Base-by-base conservation (phyloP, 1,140 invertebrate genomes). In the Caenorhabditis inopinata region DNA sequence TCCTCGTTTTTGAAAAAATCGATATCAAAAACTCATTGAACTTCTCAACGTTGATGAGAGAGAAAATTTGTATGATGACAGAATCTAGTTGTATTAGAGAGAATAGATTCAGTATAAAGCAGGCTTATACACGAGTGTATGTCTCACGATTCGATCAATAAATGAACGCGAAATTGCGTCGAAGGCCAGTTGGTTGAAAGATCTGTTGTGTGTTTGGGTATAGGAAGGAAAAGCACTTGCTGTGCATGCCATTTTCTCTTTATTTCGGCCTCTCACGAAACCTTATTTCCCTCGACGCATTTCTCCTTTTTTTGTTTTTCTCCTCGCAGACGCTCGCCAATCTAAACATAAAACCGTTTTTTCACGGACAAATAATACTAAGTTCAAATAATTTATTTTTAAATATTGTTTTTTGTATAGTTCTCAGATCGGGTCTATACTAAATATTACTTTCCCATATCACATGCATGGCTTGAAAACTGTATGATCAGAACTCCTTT, bases 141-240 rank as follows among this genome's bases (percentile, higher is more conserved):
- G 58, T 38, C 58, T 68, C 32, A 68, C 38, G 58, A 68, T 68
- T 68, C 58, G n/a, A 68, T 68, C 58, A n/a, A 68, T 68, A 38
- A 38, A 35, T 32, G 32, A 68, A 38, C 29, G 32, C 29, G 58
- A 68, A 29, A 68, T 12, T 68, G 58, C 58, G 58, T 29, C 25
- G 58, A 68, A 68, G 58, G 58, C 58, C 58, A n/a, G 58, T 68
- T 42, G 58, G 29, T 18, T 32, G 32, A 68, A 68, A 68, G 58
- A 68, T 68, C 58, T 25, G 38, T 68, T 38, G 58, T 42, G 27
- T 58, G 58, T 68, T 32, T 68, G 58, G 2, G 58, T 68, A 29
- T 68, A 23, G 2, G 11, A 5, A 9, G 27, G 1, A 32, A 58
- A 9, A 68, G 32, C 58, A 68, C 58, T 68, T 21, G 25, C 27